Percentiles rank a stretch among this genome's conserved stretches.
phyloP scores from a whole-genome alignment of 2,113 vertebrate genomes.

The Melanerpes aurifrons region DNA sequence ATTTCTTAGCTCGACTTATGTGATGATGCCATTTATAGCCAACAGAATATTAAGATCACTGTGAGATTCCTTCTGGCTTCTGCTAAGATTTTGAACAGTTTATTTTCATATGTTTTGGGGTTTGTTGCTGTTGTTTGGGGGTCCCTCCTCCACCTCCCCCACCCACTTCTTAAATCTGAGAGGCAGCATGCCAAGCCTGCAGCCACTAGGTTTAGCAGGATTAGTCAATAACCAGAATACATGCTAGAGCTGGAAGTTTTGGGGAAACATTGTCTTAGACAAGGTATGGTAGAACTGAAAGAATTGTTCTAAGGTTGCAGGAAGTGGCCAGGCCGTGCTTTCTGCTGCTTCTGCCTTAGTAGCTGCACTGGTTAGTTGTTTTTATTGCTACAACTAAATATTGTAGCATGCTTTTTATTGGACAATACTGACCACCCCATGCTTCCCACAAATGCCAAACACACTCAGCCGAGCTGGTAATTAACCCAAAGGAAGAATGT shows the following conservation, averaged over 20 bases:
- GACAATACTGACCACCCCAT: neutral
- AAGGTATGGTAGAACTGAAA: neutral
- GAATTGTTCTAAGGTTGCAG: neutral
- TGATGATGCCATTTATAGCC: neutral
- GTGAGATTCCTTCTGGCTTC: neutral
- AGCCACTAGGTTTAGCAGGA: neutral
- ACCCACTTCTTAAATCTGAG: neutral
- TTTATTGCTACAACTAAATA: neutral
- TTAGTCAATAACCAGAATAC: neutral
- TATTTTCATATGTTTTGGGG: neutral
- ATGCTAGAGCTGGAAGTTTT: neutral
- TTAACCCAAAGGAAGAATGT: neutral
- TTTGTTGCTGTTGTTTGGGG: too few species aligned
- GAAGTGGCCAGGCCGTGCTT: neutral
- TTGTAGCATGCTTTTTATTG: neutral
- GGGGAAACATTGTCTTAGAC: neutral
- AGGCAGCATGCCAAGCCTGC: neutral
- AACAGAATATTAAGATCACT: neutral
- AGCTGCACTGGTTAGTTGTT: neutral
- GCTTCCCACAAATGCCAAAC: neutral
- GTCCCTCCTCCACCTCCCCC: too few species aligned
- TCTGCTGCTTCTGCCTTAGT: neutral
- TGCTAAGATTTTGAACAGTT: neutral
- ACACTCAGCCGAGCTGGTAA: neutral
- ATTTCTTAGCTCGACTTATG: neutral